phyloP scores from a whole-genome alignment of 2,113 vertebrate species.

The Oncorhynchus nerka region DNA sequence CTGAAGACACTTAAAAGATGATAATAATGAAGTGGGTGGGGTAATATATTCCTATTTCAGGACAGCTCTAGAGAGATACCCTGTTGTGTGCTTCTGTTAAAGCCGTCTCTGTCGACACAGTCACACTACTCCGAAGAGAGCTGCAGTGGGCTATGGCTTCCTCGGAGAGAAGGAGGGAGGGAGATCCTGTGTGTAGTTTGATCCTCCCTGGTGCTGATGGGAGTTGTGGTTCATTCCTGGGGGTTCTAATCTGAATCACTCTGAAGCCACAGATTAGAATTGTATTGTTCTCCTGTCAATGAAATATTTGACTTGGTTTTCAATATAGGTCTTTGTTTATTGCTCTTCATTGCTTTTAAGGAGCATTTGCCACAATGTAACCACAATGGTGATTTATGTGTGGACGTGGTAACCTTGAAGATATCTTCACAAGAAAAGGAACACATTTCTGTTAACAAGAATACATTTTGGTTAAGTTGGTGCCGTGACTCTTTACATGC shows the following conservation, averaged over 20 bases:
- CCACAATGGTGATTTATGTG: background rate
- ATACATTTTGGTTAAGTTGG: background rate
- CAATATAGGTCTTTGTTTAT: background rate
- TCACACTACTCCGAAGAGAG: constrained; percentile 24
- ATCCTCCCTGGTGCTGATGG: background rate
- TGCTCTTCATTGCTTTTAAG: too few relatives aligned
- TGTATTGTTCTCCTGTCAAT: background rate
- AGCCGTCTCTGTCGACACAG: constrained; percentile 35
- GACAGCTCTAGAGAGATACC: constrained; percentile 26
- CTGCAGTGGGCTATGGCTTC: constrained; percentile 20
- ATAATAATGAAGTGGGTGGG: constrained; percentile 40
- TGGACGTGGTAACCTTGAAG: background rate
- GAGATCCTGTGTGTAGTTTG: background rate
- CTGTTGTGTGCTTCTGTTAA: constrained; percentile 43
- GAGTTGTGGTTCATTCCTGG: background rate
- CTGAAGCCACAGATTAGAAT: background rate
- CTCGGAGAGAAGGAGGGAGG: background rate
- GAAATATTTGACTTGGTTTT: background rate
- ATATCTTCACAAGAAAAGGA: background rate
- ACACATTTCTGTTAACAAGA: background rate
- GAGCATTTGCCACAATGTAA: too few relatives aligned
- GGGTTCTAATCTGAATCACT: background rate
- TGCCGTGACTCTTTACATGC: background rate
- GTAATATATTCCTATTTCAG: too few relatives aligned
- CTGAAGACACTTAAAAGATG: constrained; percentile 57